Evolutionary conservation across 1,140 invertebrate species (phyloP), one percentile per base, ranked within the genome.

Genomic region (Bilobella aurantiaca): DNA sequence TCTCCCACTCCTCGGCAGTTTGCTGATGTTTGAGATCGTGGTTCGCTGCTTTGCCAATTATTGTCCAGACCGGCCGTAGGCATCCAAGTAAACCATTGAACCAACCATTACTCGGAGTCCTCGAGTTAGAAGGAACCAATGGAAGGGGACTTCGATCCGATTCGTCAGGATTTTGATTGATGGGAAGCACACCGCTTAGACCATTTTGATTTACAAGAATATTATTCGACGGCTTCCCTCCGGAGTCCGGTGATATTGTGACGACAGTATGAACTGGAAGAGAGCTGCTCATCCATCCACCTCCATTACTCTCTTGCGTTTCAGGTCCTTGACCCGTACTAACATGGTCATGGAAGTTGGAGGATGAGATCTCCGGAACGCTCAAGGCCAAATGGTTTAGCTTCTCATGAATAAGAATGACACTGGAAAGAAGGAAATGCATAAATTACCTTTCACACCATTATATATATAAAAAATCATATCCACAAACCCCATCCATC

Each of bases 31-130:
- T 88, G 68, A 86, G 81, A 77, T 88, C 86, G 73, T 84, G 82
- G 12, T 81, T 79, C 59, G 82, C 79, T 29, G 86, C 84, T 77
- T 92, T 93, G 27, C 88, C 89, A 28, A 93, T 86, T 67, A 93
- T 88, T 23, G 84, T 88, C 79, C 89, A 85, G 3, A 94, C 85
- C 0, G 91, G 91, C 69, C 88, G 81, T 72, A 95, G 83, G 75
- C 91, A 95, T 1, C 90, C 90, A 60, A 92, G 80, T 49, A 94
- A 82, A 0, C 89, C 89, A 69, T 89, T 88, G 69, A 90, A 85
- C 85, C 87, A 91, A 34, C 84, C 84, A 57, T 59, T 59, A 21
- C 12, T 5, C 18, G 30, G 29, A 32, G 28, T 46, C 32, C 63
- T 53, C 61, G 68, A 69, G 58, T 69, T 63, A 58, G 63, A 66